Evolutionary conservation across 1,140 invertebrate genomes (phyloP).

Genomic region (Batillaria attramentaria): DNA sequence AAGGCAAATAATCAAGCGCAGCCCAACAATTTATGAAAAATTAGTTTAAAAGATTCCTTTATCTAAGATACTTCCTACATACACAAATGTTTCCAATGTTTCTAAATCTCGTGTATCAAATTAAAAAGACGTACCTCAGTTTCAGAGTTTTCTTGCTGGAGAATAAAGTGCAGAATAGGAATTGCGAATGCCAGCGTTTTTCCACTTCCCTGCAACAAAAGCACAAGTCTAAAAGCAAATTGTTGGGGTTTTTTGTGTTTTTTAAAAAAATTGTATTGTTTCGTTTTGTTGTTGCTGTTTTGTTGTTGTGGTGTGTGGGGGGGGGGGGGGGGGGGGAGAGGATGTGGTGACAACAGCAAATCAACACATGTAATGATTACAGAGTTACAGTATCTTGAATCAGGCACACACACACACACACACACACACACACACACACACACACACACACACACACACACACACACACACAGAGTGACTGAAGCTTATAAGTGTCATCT

Average conservation of each 20-base stretch:
- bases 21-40: not conserved
- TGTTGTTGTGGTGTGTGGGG: too few species aligned
- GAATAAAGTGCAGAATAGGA: slow-evolving; percentile 88
- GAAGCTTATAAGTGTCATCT: slow-evolving; percentile 35
- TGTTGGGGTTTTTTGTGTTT: too few species aligned
- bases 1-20: not conserved
- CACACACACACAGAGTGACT: not conserved
- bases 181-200: slow-evolving; percentile 98
- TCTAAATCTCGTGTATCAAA: not conserved
- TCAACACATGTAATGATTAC: not conserved
- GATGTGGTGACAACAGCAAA: not conserved
- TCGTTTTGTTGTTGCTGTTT: too few species aligned
- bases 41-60: not conserved
- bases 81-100: not conserved
- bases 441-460: too few species aligned
- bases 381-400: not conserved
- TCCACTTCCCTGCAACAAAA: slow-evolving; percentile 83
- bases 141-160: slow-evolving; percentile 73
- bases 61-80: not conserved
- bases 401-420: not conserved
- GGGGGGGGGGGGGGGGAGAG: too few species aligned
- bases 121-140: not conserved
- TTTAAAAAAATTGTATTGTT: too few species aligned
- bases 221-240: not conserved
- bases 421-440: too few species aligned